These are phyloP conservation scores for Beaufortia kweichowensis DNA, from an alignment of 2,113 vertebrate species.

Conservation along the genomic window DNA sequence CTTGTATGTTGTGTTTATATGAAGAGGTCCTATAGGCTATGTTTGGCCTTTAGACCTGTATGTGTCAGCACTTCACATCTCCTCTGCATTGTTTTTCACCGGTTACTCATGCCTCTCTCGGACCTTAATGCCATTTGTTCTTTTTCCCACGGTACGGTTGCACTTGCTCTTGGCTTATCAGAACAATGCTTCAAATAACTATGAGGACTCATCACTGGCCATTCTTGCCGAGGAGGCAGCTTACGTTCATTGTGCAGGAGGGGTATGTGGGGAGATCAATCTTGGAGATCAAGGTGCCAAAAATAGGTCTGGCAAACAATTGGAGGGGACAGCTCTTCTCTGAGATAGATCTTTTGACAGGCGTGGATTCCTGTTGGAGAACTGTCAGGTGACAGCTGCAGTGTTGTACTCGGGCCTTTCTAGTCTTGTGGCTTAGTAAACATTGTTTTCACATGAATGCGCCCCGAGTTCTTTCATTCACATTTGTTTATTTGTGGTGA, in stretches of 20 bases:
- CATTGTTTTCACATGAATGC: neutral
- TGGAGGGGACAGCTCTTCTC: slow-evolving; percentile 44
- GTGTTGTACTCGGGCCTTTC: slow-evolving; percentile 32
- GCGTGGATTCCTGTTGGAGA: slow-evolving; percentile 42
- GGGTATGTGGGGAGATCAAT: slow-evolving; percentile 42
- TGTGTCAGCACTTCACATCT: slow-evolving; percentile 46
- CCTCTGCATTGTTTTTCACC: slow-evolving; percentile 45
- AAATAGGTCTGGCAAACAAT: slow-evolving; percentile 53
- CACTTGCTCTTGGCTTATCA: slow-evolving; percentile 72
- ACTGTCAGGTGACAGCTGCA: slow-evolving; percentile 47
- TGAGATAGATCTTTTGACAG: slow-evolving; percentile 49
- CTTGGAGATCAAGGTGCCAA: slow-evolving; percentile 40
- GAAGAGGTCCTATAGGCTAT: slow-evolving; percentile 22
- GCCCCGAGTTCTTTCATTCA: neutral
- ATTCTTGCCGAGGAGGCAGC: slow-evolving; percentile 59
- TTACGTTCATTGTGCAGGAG: slow-evolving; percentile 46
- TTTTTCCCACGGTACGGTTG: slow-evolving; percentile 77
- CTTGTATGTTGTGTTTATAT: neutral
- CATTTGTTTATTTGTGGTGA: neutral
- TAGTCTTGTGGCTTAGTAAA: slow-evolving; percentile 24
- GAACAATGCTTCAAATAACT: slow-evolving; percentile 79
- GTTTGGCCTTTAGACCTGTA: slow-evolving; percentile 26
- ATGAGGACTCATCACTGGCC: slow-evolving; percentile 64
- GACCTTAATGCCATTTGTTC: slow-evolving; percentile 71
- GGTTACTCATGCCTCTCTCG: slow-evolving; percentile 53